phyloP scores from a whole-genome alignment of 2,113 vertebrate genomes.

The Ondatra zibethicus region DNA sequence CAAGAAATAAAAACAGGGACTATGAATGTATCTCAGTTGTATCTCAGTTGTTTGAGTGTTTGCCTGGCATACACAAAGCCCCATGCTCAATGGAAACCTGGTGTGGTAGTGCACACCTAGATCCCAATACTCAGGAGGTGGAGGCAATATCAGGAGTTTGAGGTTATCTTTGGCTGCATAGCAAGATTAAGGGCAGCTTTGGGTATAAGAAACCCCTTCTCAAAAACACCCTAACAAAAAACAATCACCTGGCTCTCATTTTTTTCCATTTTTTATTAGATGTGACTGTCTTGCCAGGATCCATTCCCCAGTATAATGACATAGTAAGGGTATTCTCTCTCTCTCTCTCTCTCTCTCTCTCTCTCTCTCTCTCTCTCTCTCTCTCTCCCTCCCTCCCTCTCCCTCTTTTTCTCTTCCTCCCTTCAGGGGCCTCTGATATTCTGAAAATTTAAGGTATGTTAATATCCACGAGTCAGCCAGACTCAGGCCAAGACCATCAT shows the following conservation, averaged over 20 bases:
- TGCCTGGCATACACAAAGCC: background rate
- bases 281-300: background rate
- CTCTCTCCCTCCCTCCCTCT: background rate
- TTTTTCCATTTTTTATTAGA: background rate
- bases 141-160: background rate
- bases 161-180: background rate
- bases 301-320: background rate
- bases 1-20: background rate
- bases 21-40: background rate
- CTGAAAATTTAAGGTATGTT: background rate
- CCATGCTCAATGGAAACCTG: background rate
- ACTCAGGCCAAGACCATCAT: background rate
- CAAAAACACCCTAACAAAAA: background rate
- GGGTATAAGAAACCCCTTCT: background rate
- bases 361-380: background rate
- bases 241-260: background rate
- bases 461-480: background rate
- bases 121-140: background rate
- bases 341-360: background rate
- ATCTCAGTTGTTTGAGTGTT: background rate
- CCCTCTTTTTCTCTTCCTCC: accelerated
- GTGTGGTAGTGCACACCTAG: background rate
- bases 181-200: background rate
- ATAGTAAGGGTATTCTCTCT: too few relatives aligned
- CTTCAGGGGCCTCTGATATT: background rate